These are phyloP conservation scores for Orycteropus afer DNA, from an alignment of 2,113 vertebrate genomes.

Conservation along the genomic window DNA sequence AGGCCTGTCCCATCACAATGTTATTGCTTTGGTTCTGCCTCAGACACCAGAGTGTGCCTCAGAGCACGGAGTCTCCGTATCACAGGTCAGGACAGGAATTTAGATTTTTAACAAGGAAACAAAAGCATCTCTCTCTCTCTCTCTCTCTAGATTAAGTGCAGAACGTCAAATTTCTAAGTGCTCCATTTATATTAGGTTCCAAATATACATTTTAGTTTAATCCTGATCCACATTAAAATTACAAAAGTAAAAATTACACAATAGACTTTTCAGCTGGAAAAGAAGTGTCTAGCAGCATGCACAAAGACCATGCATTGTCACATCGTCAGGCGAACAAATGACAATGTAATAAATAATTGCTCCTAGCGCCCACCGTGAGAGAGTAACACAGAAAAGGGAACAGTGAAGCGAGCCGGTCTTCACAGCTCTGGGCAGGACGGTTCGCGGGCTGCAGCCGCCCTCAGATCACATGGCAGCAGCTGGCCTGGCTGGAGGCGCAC, in stretches of 20 bases:
- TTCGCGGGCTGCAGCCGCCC: not conserved
- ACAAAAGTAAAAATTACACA: conserved; percentile 87
- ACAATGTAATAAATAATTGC: conserved; percentile 88
- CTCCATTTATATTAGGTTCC: conserved; percentile 86
- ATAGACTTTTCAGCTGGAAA: conserved; percentile 78
- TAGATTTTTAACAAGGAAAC: conserved; percentile 84
- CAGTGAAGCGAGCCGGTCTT: conserved; percentile 80
- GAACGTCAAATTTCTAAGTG: conserved; percentile 88
- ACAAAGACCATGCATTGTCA: conserved; percentile 89
- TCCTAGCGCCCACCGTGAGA: conserved; percentile 80
- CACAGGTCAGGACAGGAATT: conserved; percentile 85
- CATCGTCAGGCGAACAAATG: conserved; percentile 83
- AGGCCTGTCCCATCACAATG: conserved; percentile 75
- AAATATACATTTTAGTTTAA: conserved; percentile 83
- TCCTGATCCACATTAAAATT: conserved; percentile 85
- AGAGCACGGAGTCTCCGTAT: conserved; percentile 80
- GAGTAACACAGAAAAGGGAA: conserved; percentile 82
- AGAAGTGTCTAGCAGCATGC: conserved; percentile 90
- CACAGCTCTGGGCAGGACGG: conserved; percentile 75
- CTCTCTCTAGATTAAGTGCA: conserved; percentile 88
- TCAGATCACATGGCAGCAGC: conserved; percentile 98
- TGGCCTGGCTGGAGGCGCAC: conserved; percentile 93
- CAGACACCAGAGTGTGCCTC: conserved; percentile 83
- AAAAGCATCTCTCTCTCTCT: conserved; percentile 79
- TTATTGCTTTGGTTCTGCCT: conserved; percentile 93